phyloP scores from a whole-genome alignment of 2,113 vertebrate species.

The Todiramphus saurophagus region DNA sequence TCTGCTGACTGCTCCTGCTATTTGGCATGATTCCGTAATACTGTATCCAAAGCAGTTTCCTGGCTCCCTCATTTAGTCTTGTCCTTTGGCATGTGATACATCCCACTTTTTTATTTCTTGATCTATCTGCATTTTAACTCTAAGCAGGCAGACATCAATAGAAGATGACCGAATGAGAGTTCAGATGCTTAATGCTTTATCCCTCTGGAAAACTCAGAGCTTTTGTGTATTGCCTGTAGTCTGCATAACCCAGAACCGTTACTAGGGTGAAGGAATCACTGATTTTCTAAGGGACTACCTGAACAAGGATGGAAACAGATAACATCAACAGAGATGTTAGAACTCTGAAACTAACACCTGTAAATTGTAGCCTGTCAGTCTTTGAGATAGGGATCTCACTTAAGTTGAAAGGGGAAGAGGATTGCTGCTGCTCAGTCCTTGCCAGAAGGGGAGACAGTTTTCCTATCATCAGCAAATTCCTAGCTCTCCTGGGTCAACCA shows the following conservation, averaged over 20 bases:
- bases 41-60: background rate
- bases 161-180: background rate
- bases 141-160: accelerated
- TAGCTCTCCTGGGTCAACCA: background rate
- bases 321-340: accelerated
- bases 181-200: background rate
- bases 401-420: background rate
- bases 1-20: background rate
- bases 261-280: background rate
- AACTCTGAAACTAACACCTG: background rate
- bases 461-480: background rate
- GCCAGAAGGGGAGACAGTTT: background rate
- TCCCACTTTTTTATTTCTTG: background rate
- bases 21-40: background rate
- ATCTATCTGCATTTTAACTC: background rate
- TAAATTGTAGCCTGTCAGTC: too few relatives aligned
- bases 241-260: background rate
- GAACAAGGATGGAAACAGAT: background rate
- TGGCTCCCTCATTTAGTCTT: background rate
- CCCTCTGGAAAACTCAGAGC: background rate
- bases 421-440: background rate
- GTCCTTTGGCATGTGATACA: background rate
- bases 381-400: too few relatives aligned
- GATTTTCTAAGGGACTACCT: background rate
- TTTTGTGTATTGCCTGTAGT: background rate